Percentiles rank a stretch among this genome's conserved stretches.
phyloP scores from a whole-genome alignment of 92 coral and sea anemone species.

The Meandrina meandrites region DNA sequence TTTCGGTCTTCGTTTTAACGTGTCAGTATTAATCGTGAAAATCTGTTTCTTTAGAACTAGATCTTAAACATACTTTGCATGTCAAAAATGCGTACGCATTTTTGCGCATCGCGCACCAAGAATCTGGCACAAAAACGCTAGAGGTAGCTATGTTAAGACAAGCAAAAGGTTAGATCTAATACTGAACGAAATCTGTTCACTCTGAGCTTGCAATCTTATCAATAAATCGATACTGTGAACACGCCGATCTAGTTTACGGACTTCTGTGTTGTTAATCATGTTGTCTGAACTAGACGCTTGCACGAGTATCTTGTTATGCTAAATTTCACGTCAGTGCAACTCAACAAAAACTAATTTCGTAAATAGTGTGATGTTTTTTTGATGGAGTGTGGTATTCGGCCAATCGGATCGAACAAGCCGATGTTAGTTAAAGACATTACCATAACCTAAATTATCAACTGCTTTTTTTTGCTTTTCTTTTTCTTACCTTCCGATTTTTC shows the following conservation, averaged over 20 bases:
- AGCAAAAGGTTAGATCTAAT: no score
- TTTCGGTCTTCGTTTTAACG: not conserved
- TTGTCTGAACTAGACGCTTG: not conserved
- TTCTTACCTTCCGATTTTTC: no score
- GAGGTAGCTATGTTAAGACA: no score
- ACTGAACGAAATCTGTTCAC: no score
- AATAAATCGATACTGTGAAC: no score
- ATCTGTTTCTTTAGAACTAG: not conserved
- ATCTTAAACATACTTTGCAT: not conserved
- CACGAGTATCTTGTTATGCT: not conserved
- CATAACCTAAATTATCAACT: no score
- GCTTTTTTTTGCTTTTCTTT: no score
- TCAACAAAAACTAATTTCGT: not conserved
- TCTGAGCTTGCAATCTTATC: no score
- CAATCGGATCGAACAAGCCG: not conserved
- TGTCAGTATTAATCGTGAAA: not conserved
- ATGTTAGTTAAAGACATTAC: no score
- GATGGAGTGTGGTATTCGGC: not conserved
- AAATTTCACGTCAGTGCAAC: not conserved
- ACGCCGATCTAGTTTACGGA: not conserved
- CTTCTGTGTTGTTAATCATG: not conserved
- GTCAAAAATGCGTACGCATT: not conserved
- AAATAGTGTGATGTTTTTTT: no score
- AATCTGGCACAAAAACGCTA: no score
- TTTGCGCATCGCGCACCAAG: not conserved